Evolutionary conservation across 2,888 invertebrate species (phyloP), one percentile per base, ranked within the genome.

Genomic region (Drosophila robusta): DNA sequence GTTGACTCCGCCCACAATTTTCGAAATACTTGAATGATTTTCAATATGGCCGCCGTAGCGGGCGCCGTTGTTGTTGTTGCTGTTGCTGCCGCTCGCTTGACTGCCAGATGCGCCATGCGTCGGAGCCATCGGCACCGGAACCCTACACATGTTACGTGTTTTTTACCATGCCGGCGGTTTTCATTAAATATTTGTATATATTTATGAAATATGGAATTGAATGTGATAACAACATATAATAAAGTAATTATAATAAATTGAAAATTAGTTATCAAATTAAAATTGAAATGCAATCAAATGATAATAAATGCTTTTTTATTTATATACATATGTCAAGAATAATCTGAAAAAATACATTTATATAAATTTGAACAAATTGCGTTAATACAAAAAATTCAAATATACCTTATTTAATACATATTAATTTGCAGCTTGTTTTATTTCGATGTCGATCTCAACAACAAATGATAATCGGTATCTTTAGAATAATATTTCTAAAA

Each of bases 21-120:
- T 90, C 89, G 91, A 90, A 91, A 90, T 91, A 91, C 89, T 90
- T 90, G 86, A 92, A 74, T 92, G 90, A 90, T 86, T 90, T 92
- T 90, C 91, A 92, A 91, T 86, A 92, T 92, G 91, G 91, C 91
- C 89, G 90, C 85, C 78, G 70, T 52, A 46, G 52, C 51, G 47
- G 54, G 39, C 62, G 52, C 64, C 46, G 56, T 44, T 62, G 47
- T 57, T 74, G 56, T 54, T 55, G 51, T 54, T 66, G 67, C 34
- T 44, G 36, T 60, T 51, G 57, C 57, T 45, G 56, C 46, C 44
- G 51, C 55, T 73, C 66, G 73, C 67, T 70, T 32, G 65, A 57
- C 57, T 68, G 68, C 70, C 71, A 76, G 60, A 64, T 66, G 69
- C 75, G 70, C 65, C 75, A 81, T 80, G 80, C 83, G 57, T 77